These are phyloP conservation scores for Gasteruption jaculator DNA, from an alignment of 2,888 invertebrate genomes.

Conservation along the genomic window DNA sequence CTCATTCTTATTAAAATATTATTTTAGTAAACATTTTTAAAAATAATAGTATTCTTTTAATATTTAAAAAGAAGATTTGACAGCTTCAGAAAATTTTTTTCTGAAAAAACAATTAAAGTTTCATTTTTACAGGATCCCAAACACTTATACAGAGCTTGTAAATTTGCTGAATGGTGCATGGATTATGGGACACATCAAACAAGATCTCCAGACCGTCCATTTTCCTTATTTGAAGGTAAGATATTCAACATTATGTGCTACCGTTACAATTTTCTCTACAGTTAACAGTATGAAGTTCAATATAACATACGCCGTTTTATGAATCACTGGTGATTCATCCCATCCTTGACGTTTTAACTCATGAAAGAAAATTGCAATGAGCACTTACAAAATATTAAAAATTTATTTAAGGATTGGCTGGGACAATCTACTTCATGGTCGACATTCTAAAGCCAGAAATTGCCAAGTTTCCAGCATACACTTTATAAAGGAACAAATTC, in stretches of 20 bases:
- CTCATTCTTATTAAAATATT: slow-evolving; percentile 10
- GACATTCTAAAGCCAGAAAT: slow-evolving; percentile 63
- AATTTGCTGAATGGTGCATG: slow-evolving; percentile 79
- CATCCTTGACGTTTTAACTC: too few species aligned
- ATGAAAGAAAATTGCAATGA: too few species aligned
- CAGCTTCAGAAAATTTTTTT: too few species aligned
- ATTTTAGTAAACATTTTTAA: slow-evolving; percentile 6
- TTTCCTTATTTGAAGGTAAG: slow-evolving; percentile 77
- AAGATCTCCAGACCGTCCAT: slow-evolving; percentile 70
- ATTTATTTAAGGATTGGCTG: slow-evolving; percentile 58
- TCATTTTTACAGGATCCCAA: slow-evolving; percentile 60
- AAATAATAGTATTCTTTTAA: slow-evolving; percentile 7
- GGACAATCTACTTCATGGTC: slow-evolving; percentile 69
- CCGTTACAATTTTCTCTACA: slow-evolving; percentile 2
- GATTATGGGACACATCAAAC: slow-evolving; percentile 63
- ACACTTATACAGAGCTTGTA: slow-evolving; percentile 70
- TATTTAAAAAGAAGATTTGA: slow-evolving; percentile 4
- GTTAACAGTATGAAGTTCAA: too few species aligned
- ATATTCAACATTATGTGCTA: slow-evolving; percentile 2
- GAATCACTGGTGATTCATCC: too few species aligned
- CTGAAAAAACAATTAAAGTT: too few species aligned
- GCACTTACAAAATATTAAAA: too few species aligned
- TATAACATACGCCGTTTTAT: too few species aligned
- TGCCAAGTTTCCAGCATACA: slow-evolving; percentile 74
- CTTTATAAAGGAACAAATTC: slow-evolving; percentile 45